Evolutionary conservation across 2,888 invertebrate genomes (phyloP).

Genomic region (Idaea straminata): DNA sequence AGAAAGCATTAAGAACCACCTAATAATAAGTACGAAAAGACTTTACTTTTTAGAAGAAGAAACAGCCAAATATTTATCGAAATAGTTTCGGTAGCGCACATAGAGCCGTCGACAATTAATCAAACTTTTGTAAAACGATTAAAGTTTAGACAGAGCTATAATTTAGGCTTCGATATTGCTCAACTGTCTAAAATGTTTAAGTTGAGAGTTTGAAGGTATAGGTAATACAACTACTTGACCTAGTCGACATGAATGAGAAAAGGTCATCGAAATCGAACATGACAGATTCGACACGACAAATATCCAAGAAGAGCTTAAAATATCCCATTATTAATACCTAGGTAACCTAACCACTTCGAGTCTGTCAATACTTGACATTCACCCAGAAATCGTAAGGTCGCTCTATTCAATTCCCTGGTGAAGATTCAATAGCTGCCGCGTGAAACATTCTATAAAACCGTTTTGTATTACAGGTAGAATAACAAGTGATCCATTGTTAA

Average conservation of each 20-base stretch:
- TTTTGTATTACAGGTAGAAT: slow-evolving; percentile 32
- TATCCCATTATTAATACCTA: background rate
- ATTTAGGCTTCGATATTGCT: background rate
- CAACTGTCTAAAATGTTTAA: background rate
- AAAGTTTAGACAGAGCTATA: background rate
- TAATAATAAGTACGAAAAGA: background rate
- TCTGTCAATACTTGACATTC: slow-evolving; percentile 26
- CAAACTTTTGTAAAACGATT: background rate
- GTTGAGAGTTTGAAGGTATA: background rate
- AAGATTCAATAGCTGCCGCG: slow-evolving; percentile 23
- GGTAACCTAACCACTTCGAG: background rate
- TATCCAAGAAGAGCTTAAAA: background rate
- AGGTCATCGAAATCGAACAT: background rate
- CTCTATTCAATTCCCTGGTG: slow-evolving; percentile 22
- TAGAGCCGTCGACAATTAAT: background rate
- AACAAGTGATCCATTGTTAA: slow-evolving; percentile 31
- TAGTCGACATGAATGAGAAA: background rate
- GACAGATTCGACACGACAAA: background rate
- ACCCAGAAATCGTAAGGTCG: slow-evolving; percentile 29
- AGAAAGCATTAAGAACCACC: background rate
- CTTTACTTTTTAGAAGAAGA: background rate
- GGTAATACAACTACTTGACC: background rate
- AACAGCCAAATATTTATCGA: background rate
- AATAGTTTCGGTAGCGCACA: no score
- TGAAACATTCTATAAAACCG: slow-evolving; percentile 24